Evolutionary conservation across 1,140 invertebrate species (phyloP).

Genomic region (Nephila pilipes): DNA sequence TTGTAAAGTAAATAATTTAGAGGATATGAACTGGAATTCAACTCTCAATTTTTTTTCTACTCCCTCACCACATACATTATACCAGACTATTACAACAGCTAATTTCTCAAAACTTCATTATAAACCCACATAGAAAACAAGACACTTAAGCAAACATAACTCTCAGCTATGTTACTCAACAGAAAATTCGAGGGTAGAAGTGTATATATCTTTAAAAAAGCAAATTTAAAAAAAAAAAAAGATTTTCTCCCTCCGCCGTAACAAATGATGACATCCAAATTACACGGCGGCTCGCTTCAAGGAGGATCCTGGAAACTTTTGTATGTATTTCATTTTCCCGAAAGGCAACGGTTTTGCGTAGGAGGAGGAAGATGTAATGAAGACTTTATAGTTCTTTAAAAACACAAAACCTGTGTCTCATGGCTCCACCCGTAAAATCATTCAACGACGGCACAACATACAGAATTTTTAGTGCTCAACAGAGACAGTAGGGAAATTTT

Average conservation of each 20-base stretch:
- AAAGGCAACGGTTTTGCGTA: background rate
- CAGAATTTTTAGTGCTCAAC: background rate
- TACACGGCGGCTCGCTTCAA: conserved; percentile 9
- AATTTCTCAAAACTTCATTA: conserved; percentile 10
- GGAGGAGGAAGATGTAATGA: conserved; percentile 21
- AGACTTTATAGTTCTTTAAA: conserved; percentile 56
- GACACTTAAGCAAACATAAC: background rate
- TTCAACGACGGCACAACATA: background rate
- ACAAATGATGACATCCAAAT: conserved; percentile 51
- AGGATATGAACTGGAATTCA: too few relatives aligned
- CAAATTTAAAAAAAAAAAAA: background rate
- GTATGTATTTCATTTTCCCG: background rate
- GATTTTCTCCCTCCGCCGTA: background rate
- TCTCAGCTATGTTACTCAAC: background rate
- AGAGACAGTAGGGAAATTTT: background rate
- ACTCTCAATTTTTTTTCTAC: background rate
- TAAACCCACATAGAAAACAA: background rate
- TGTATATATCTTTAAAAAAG: background rate
- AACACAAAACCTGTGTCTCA: background rate
- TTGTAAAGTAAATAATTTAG: too few relatives aligned
- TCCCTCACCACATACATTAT: background rate
- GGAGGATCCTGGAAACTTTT: background rate
- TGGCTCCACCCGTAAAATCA: background rate
- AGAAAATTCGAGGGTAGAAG: too few relatives aligned
- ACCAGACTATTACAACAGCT: background rate